Percentiles rank a stretch among this genome's conserved stretches.
Conservation (phyloP, 2,113 vertebrate genomes). For the Toxotes chatareus region DNA sequence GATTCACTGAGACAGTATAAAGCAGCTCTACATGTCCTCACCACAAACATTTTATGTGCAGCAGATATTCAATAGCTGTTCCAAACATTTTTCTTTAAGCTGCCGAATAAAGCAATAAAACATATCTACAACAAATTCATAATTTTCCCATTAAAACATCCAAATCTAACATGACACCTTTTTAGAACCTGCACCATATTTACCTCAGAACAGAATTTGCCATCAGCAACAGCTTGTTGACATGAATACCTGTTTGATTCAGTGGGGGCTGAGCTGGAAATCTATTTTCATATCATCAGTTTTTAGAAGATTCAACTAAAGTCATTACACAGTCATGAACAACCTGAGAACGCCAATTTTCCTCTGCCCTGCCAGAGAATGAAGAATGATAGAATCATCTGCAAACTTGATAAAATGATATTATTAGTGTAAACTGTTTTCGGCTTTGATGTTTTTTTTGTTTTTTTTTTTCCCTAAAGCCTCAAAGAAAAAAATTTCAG, state of each 20-base stretch:
- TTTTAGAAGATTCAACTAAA: slow-evolving; percentile 5
- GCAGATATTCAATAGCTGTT: background rate
- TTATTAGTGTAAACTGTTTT: slow-evolving; percentile 22
- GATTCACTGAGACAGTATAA: background rate
- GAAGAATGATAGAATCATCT: slow-evolving; percentile 16
- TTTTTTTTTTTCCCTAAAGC: background rate
- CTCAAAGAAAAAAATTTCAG: slow-evolving; percentile 45
- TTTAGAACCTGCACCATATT: background rate
- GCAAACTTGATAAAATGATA: slow-evolving; percentile 18
- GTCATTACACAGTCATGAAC: slow-evolving; percentile 1
- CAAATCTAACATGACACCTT: background rate
- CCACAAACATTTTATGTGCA: background rate
- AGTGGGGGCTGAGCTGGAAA: slow-evolving; percentile 4
- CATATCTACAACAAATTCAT: slow-evolving; percentile 1
- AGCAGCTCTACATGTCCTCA: background rate
- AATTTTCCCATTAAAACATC: background rate
- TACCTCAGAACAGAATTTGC: slow-evolving; percentile 7
- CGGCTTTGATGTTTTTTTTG: slow-evolving; percentile 8
- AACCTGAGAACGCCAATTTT: background rate
- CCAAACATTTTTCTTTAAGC: background rate
- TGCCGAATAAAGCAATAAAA: slow-evolving; percentile 1
- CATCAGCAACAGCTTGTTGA: background rate
- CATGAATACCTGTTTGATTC: slow-evolving; percentile 3
- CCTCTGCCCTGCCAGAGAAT: slow-evolving; percentile 7
- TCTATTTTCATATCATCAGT: background rate